Evolutionary conservation across 35 echinoderm and acorn worm genomes (phyloP).

Genomic region (Lytechinus pictus): DNA sequence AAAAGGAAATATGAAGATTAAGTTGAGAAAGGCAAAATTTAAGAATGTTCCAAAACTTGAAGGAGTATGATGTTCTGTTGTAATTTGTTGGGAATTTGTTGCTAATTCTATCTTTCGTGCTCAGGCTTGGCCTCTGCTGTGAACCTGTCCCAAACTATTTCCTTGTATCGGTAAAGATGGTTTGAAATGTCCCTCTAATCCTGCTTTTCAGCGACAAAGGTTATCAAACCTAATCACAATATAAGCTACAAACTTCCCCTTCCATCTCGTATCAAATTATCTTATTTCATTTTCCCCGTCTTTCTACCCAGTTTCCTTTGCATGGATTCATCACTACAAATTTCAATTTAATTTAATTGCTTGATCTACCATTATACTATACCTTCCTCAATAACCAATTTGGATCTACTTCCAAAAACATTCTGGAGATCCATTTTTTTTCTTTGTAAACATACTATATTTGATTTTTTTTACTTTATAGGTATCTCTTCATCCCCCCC

Average conservation of each 20-base stretch:
- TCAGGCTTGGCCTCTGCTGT: background rate
- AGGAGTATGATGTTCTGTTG: background rate
- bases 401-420: background rate
- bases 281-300: background rate
- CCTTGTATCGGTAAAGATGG: background rate
- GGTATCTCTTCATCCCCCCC: too few relatives aligned
- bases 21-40: background rate
- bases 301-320: background rate
- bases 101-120: background rate
- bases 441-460: background rate
- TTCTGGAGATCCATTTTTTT: background rate
- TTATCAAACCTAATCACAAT: conserved; percentile 19
- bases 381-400: background rate
- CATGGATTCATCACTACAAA: background rate
- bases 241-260: background rate
- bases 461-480: too few relatives aligned
- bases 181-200: background rate
- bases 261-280: background rate
- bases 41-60: background rate
- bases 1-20: background rate
- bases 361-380: background rate
- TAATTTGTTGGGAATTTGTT: background rate
- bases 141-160: background rate
- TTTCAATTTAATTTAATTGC: background rate
- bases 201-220: background rate